These are phyloP conservation scores for Electrophaes corylata DNA, from an alignment of 2,888 invertebrate genomes.

Conservation along the genomic window DNA sequence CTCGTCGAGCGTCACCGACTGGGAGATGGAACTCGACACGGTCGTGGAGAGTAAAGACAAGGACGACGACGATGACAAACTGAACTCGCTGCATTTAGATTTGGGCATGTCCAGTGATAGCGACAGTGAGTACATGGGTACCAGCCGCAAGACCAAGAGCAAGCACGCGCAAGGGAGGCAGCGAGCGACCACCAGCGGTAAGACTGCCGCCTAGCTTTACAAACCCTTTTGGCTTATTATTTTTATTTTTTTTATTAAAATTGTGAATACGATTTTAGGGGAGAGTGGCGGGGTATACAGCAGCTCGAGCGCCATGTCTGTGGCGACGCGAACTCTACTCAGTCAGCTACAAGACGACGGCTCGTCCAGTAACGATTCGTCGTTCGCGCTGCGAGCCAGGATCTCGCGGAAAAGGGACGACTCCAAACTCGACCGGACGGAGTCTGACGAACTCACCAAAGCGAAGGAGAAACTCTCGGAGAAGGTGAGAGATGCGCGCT, in stretches of 20 bases:
- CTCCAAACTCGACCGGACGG: slow-evolving; percentile 61
- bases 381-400: slow-evolving; percentile 73
- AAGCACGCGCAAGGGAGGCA: slow-evolving; percentile 64
- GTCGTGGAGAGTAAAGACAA: slow-evolving; percentile 67
- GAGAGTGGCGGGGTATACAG: slow-evolving; percentile 72
- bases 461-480: slow-evolving; percentile 75
- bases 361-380: slow-evolving; percentile 80
- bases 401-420: slow-evolving; percentile 56
- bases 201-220: slow-evolving; percentile 43
- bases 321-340: slow-evolving; percentile 75
- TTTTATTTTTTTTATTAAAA: slow-evolving; percentile 49
- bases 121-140: slow-evolving; percentile 72
- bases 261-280: slow-evolving; percentile 66
- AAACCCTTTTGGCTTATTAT: slow-evolving; percentile 45
- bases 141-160: slow-evolving; percentile 61
- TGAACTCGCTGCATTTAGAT: slow-evolving; percentile 76
- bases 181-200: slow-evolving; percentile 69
- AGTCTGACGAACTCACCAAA: slow-evolving; percentile 71
- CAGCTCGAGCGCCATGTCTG: slow-evolving; percentile 67
- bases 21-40: slow-evolving; percentile 86
- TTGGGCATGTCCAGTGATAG: slow-evolving; percentile 82
- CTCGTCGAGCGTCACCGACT: slow-evolving; percentile 79
- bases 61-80: slow-evolving; percentile 73
- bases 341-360: slow-evolving; percentile 83
- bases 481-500: slow-evolving; percentile 73